Base-by-base conservation (phyloP, 2,888 invertebrate species). In the Macrophya alboannulata region DNA sequence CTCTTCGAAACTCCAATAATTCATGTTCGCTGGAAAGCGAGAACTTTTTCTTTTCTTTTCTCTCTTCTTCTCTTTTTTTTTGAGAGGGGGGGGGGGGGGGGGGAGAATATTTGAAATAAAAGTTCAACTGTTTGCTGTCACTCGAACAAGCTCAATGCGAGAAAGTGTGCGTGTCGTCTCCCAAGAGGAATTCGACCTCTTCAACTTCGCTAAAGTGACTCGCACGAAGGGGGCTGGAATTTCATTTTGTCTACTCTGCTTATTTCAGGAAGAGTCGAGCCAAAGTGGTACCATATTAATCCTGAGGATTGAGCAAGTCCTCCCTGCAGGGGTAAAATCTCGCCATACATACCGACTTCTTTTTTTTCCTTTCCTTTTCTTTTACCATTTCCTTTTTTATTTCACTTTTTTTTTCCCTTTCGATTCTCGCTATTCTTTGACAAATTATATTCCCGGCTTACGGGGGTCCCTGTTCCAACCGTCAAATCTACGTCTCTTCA, bases 241-340 rank as follows among this genome's bases (percentile, higher is more conserved):
- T 81, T 81, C 79, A 81, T 81, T 81, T 81, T 43, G 79, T 81
- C 79, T 81, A 81, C 79, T 81, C 79, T 77, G 31, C 51, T 51
- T 59, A 55, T 79, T 40, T 40, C 51, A 9, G 31, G 59, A 40
- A 81, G 43, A 81, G 62, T 62, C 40, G 43, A 62, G 17, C 79
- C 79, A 21, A 81, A 81, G 59, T 81, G 79, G 40, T 43, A 40
- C 43, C 59, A 40, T 81, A 62, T 81, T 62, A 62, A 59, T 81
- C 43, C 62, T 62, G n/a, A 40, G 62, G 79, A 81, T 62, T 81
- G 40, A 81, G 79, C 43, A 62, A 43, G 62, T 62, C 59, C 12
- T 81, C 43, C 51, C 51, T 37, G 77, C 2, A 8, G 55, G 45
- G 43, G 21, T n/a, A 37, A 72, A n/a, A 17, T 72, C 9, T 10